Percentiles rank a stretch among this genome's conserved stretches.
phyloP scores from a whole-genome alignment of 2,888 invertebrate species.

The Megastigmus dorsalis region DNA sequence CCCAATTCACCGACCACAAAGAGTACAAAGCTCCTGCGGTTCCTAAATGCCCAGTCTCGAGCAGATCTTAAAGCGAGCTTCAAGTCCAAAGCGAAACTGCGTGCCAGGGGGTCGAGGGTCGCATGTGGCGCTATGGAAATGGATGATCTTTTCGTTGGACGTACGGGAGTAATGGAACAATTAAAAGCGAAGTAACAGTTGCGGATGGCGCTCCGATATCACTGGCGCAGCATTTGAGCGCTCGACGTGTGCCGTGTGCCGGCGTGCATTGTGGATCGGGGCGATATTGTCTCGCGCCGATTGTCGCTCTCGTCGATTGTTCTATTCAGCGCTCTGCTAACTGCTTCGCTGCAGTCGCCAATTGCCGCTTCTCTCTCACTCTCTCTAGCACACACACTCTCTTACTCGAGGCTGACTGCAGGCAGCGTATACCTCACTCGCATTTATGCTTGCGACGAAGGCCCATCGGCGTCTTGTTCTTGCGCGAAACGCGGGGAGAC shows the following conservation, averaged over 20 bases:
- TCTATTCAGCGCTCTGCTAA: constrained; percentile 47
- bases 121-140: background rate
- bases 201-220: constrained; percentile 1
- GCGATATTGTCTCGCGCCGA: constrained; percentile 47
- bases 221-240: background rate
- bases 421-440: too few species aligned
- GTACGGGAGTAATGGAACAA: constrained; percentile 21
- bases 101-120: too few species aligned
- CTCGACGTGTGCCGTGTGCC: too few species aligned
- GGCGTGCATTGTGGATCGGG: constrained; percentile 48
- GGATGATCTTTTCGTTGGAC: background rate
- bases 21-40: too few species aligned
- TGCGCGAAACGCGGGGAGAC: constrained; percentile 8
- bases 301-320: constrained; percentile 53
- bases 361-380: constrained; percentile 30
- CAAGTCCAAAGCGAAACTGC: background rate
- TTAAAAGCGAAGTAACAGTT: constrained; percentile 26
- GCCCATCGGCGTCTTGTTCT: constrained; percentile 12
- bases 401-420: too few species aligned
- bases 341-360: constrained; percentile 30
- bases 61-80: background rate
- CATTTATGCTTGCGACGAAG: too few species aligned
- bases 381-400: background rate
- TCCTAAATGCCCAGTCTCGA: too few species aligned
- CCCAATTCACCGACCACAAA: too few species aligned